Conservation (phyloP, 1,140 invertebrate genomes). For the Diorhabda carinulata region DNA sequence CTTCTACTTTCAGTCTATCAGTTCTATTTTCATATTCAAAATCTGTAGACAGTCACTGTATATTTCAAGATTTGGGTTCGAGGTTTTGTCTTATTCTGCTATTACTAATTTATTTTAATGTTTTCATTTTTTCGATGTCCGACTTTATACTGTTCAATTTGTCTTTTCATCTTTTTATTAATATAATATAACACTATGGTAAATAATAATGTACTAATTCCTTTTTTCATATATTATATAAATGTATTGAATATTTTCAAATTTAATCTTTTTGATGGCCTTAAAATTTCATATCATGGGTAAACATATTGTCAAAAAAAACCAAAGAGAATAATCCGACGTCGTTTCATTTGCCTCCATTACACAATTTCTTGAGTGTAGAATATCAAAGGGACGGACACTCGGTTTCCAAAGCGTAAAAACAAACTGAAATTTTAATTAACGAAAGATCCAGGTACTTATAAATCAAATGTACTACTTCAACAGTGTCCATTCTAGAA, state of each 20-base stretch:
- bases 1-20: too few species aligned
- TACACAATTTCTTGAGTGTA: conserved; percentile 11
- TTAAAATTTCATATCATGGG: neutral
- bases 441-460: conserved; percentile 39
- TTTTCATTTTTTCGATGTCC: too few species aligned
- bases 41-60: too few species aligned
- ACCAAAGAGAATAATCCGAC: neutral
- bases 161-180: too few species aligned
- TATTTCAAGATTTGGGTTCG: too few species aligned
- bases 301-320: neutral
- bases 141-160: too few species aligned
- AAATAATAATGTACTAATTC: too few species aligned
- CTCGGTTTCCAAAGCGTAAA: conserved; percentile 25
- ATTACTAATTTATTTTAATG: too few species aligned
- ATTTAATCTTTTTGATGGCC: neutral
- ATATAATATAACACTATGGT: too few species aligned
- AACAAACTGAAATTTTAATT: conserved; percentile 43
- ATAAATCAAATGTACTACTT: conserved; percentile 36
- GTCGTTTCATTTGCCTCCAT: neutral
- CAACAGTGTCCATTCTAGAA: conserved; percentile 33
- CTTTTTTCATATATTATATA: too few species aligned
- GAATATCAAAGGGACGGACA: conserved; percentile 20
- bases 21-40: too few species aligned
- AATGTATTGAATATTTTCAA: neutral
- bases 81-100: too few species aligned